These are phyloP conservation scores for Centrocercus urophasianus DNA, from an alignment of 2,113 vertebrate genomes.

Conservation along the genomic window DNA sequence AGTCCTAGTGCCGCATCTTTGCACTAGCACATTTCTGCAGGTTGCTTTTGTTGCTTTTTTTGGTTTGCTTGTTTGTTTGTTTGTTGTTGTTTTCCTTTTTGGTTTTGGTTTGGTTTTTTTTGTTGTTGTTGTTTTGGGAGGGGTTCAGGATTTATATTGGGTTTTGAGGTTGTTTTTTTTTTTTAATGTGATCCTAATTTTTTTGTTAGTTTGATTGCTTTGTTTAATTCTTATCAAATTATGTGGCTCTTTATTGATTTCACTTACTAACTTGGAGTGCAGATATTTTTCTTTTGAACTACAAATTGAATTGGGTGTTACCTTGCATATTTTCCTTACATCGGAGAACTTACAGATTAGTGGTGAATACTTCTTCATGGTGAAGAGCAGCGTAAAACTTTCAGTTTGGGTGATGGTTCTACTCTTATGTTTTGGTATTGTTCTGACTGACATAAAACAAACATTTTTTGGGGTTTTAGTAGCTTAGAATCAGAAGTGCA, in stretches of 20 bases:
- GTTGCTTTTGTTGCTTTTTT: background rate
- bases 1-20: background rate
- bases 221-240: background rate
- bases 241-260: background rate
- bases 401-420: background rate
- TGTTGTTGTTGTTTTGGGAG: too few species aligned
- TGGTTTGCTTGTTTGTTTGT: background rate
- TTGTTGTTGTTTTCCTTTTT: too few species aligned
- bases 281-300: background rate
- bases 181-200: background rate
- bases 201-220: background rate
- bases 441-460: background rate
- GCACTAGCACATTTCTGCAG: background rate
- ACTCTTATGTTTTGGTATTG: background rate
- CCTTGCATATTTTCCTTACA: background rate
- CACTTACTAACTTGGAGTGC: background rate
- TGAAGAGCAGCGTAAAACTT: background rate
- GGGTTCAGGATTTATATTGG: too few species aligned
- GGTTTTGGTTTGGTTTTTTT: too few species aligned
- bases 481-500: background rate
- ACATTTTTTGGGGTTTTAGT: background rate
- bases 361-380: fast-evolving
- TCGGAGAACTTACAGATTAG: background rate
- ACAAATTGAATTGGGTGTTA: background rate
- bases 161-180: background rate